Conservation (phyloP, 2,888 invertebrate genomes). For the Amiota mariae region DNA sequence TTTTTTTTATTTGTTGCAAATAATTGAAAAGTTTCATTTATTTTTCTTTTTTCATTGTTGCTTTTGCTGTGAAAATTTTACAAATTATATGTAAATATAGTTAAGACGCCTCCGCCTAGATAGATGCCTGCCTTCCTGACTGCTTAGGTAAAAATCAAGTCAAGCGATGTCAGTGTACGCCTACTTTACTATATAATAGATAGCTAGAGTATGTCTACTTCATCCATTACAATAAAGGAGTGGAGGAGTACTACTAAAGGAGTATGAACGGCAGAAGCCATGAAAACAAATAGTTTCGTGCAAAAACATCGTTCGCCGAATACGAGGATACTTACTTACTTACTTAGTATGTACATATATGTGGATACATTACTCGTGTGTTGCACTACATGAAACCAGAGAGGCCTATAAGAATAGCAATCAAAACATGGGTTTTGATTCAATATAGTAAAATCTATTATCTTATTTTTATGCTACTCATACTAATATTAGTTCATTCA, state of each 20-base stretch:
- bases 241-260: background rate
- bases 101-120: conserved; percentile 28
- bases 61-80: conserved; percentile 48
- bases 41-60: conserved; percentile 6
- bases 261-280: conserved; percentile 22
- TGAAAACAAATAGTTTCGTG: conserved; percentile 45
- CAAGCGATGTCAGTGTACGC: conserved; percentile 46
- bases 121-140: background rate
- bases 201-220: too few species aligned
- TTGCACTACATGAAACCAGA: conserved; percentile 5
- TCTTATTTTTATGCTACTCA: too few species aligned
- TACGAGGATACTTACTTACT: background rate
- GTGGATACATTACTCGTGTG: background rate
- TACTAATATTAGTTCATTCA: too few species aligned
- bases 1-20: conserved; percentile 51
- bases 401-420: background rate
- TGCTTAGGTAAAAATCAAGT: conserved; percentile 32
- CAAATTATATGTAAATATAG: conserved; percentile 52
- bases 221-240: too few species aligned
- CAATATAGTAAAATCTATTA: too few species aligned
- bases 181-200: conserved; percentile 8
- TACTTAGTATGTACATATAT: background rate
- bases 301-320: conserved; percentile 41
- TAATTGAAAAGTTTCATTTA: conserved; percentile 59
- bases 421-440: too few species aligned